phyloP scores from a whole-genome alignment of 2,888 invertebrate genomes.

The Prosapia bicincta region DNA sequence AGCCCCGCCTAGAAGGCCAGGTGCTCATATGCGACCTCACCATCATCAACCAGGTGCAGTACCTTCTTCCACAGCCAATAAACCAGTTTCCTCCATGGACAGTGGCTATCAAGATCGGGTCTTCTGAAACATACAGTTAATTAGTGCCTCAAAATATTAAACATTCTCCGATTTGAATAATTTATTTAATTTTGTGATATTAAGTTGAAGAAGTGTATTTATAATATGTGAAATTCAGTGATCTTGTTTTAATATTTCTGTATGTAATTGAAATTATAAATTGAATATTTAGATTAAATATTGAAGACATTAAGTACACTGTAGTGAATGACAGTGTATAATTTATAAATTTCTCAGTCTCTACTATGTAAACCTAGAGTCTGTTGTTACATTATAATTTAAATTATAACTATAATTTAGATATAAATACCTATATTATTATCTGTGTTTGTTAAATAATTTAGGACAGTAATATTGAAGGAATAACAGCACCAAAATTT shows the following conservation, averaged over 20 bases:
- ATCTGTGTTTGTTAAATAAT: no score
- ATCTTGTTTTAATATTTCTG: no score
- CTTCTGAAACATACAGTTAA: slow-evolving; percentile 51
- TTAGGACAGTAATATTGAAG: no score
- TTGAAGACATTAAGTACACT: not conserved
- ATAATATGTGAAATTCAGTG: not conserved
- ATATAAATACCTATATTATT: no score
- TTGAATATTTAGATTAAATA: no score
- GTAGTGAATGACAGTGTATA: not conserved
- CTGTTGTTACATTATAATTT: no score
- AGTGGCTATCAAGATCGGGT: slow-evolving; percentile 84
- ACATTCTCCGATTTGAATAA: no score
- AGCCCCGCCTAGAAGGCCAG: slow-evolving; percentile 69
- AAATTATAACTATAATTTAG: no score
- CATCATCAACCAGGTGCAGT: slow-evolving; percentile 46
- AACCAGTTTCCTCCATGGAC: slow-evolving; percentile 56
- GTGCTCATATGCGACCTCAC: slow-evolving; percentile 64
- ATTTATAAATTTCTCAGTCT: no score
- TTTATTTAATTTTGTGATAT: not conserved
- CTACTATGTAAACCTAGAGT: not conserved
- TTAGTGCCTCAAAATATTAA: not conserved
- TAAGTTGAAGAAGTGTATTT: not conserved
- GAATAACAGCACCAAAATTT: no score
- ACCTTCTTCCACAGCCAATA: slow-evolving; percentile 42
- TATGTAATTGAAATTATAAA: no score